Evolutionary conservation across 2,113 vertebrate species (phyloP).

Genomic region (Lampris megalopsis): DNA sequence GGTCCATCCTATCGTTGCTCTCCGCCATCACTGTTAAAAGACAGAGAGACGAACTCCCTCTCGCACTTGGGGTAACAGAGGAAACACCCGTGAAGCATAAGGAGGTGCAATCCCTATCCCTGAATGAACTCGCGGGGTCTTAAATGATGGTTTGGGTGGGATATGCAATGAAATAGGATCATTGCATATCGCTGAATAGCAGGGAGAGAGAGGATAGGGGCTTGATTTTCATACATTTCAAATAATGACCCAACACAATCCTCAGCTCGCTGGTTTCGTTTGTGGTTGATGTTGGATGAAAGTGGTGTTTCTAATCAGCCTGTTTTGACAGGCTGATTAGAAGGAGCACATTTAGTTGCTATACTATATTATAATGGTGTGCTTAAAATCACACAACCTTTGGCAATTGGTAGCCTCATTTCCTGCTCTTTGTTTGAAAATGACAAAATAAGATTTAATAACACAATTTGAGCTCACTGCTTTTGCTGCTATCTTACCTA

Average conservation of each 20-base stretch:
- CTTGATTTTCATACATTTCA: slow-evolving; percentile 45
- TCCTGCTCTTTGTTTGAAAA: slow-evolving; percentile 4
- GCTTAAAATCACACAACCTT: background rate
- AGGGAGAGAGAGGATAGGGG: slow-evolving; percentile 7
- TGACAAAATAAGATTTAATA: slow-evolving; percentile 10
- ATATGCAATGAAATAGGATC: slow-evolving; percentile 31
- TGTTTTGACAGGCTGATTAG: slow-evolving; percentile 33
- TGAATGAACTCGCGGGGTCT: slow-evolving; percentile 20
- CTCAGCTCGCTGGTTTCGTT: slow-evolving; percentile 6
- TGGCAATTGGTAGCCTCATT: background rate
- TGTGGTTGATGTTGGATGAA: slow-evolving; percentile 44
- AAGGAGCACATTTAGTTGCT: slow-evolving; percentile 22
- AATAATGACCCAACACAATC: slow-evolving; percentile 27
- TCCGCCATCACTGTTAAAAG: slow-evolving; percentile 53
- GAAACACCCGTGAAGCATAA: background rate
- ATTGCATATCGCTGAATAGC: slow-evolving; percentile 28
- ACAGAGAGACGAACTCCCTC: background rate
- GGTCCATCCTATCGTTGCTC: slow-evolving; percentile 55
- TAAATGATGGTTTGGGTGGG: background rate
- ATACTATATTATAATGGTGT: slow-evolving; percentile 1
- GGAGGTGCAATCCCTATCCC: slow-evolving; percentile 25
- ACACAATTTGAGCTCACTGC: slow-evolving; percentile 9
- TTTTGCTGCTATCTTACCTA: background rate
- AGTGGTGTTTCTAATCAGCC: slow-evolving; percentile 60
- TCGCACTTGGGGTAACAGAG: background rate